These are phyloP conservation scores for Chironomus riparius DNA, from an alignment of 2,888 invertebrate genomes.

Conservation along the genomic window DNA sequence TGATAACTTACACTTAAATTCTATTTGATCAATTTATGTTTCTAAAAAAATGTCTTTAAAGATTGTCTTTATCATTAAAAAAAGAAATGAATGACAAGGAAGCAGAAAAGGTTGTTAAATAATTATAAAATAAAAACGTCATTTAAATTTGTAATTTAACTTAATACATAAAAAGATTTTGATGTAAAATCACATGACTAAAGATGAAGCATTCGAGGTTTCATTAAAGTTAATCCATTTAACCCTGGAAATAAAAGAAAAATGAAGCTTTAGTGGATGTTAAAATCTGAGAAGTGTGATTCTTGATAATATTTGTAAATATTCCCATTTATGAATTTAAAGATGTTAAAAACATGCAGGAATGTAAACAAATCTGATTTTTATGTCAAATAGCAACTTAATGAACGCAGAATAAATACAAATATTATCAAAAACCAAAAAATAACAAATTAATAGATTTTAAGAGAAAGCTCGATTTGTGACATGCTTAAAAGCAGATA, in stretches of 20 bases:
- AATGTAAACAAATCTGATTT: no score
- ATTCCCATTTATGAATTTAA: no score
- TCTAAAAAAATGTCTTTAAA: constrained; percentile 3
- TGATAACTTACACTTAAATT: not conserved
- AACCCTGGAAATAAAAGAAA: not conserved
- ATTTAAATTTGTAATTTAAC: not conserved
- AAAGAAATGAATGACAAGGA: not conserved
- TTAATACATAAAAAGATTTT: not conserved
- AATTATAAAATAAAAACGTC: not conserved
- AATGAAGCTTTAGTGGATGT: no score
- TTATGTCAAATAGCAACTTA: no score
- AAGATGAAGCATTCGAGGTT: constrained; percentile 17
- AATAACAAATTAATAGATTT: no score
- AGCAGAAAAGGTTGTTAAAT: not conserved
- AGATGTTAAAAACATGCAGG: no score
- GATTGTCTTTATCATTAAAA: not conserved
- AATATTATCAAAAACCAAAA: no score
- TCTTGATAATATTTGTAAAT: no score
- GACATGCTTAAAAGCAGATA: no score
- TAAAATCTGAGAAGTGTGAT: no score
- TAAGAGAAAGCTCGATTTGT: no score
- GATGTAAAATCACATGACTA: constrained; percentile 10
- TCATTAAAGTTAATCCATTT: not conserved
- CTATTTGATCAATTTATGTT: not conserved
- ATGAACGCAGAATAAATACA: no score